A percentile compares a stretch with the other conserved stretches of the same genome.
Evolutionary conservation across 2,888 invertebrate genomes (phyloP).

Genomic region (Drepana falcataria): DNA sequence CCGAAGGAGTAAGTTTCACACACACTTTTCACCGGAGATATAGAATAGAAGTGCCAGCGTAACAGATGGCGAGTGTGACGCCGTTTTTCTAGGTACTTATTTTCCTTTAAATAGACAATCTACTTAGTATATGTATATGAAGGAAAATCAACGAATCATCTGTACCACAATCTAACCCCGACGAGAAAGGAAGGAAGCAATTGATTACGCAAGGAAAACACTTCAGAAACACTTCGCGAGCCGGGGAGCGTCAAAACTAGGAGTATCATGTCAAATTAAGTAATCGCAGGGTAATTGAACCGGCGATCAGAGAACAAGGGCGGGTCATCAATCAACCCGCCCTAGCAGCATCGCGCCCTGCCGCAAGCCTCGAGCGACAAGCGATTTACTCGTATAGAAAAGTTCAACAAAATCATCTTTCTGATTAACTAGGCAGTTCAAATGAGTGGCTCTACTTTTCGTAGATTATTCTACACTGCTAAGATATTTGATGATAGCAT

Average conservation of each 20-base stretch:
- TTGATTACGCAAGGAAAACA: slow-evolving; percentile 1
- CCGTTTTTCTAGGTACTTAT: too few relatives aligned
- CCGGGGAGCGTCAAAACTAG: slow-evolving; percentile 33
- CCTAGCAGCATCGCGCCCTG: slow-evolving; percentile 25
- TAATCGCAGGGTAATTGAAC: slow-evolving; percentile 69
- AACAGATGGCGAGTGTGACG: too few relatives aligned
- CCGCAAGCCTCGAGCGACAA: background rate
- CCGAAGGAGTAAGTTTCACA: too few relatives aligned
- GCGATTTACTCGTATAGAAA: background rate
- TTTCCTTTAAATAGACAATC: too few relatives aligned
- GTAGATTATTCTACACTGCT: too few relatives aligned
- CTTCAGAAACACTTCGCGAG: slow-evolving; percentile 25
- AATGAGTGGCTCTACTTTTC: too few relatives aligned
- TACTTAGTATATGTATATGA: background rate
- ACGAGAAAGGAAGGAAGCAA: background rate
- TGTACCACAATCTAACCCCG: background rate
- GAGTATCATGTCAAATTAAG: slow-evolving; percentile 73
- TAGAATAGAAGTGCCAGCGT: too few relatives aligned
- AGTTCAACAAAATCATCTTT: too few relatives aligned
- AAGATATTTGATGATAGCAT: too few relatives aligned
- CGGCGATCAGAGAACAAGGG: slow-evolving; percentile 64
- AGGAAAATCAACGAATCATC: background rate
- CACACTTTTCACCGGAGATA: too few relatives aligned
- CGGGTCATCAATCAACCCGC: slow-evolving; percentile 68
- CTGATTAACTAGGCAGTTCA: too few relatives aligned